These are phyloP conservation scores for Synanthedon formicaeformis DNA, from an alignment of 2,888 invertebrate genomes.

Conservation along the genomic window DNA sequence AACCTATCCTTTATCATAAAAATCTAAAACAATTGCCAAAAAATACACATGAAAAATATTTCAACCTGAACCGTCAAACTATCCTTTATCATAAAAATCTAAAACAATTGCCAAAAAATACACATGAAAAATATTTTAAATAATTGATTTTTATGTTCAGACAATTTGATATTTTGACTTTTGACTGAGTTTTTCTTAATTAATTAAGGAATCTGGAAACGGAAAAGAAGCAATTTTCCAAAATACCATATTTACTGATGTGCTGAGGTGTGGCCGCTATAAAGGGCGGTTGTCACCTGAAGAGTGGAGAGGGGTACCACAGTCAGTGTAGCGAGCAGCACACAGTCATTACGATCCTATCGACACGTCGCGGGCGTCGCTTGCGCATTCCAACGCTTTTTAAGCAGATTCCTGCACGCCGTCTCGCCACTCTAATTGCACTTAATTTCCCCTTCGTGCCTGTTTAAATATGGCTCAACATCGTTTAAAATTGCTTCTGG, in stretches of 20 bases:
- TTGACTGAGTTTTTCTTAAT: too few species aligned
- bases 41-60: too few species aligned
- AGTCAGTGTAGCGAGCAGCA: constrained; percentile 1
- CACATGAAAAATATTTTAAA: too few species aligned
- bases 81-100: too few species aligned
- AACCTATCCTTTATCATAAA: too few species aligned
- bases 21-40: too few species aligned
- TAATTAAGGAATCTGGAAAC: too few species aligned
- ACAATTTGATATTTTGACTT: too few species aligned
- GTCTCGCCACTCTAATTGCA: constrained; percentile 56
- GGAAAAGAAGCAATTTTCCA: too few species aligned
- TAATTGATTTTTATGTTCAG: too few species aligned
- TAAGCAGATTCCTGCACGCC: constrained; percentile 50
- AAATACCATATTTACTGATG: background rate
- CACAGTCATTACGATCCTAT: constrained; percentile 32
- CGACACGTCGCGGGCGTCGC: constrained; percentile 41
- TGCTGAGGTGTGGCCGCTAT: background rate
- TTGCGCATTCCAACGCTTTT: constrained; percentile 49
- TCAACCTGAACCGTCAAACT: too few species aligned
- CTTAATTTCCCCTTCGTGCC: constrained; percentile 60
- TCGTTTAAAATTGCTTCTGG: constrained; percentile 33
- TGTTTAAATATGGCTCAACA: constrained; percentile 49
- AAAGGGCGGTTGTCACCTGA: constrained; percentile 1
- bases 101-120: too few species aligned
- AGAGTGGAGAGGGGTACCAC: background rate